A percentile compares a stretch with the other conserved stretches of the same genome.
Conservation (phyloP, 1,140 invertebrate genomes). For the Trissolcus basalis region DNA sequence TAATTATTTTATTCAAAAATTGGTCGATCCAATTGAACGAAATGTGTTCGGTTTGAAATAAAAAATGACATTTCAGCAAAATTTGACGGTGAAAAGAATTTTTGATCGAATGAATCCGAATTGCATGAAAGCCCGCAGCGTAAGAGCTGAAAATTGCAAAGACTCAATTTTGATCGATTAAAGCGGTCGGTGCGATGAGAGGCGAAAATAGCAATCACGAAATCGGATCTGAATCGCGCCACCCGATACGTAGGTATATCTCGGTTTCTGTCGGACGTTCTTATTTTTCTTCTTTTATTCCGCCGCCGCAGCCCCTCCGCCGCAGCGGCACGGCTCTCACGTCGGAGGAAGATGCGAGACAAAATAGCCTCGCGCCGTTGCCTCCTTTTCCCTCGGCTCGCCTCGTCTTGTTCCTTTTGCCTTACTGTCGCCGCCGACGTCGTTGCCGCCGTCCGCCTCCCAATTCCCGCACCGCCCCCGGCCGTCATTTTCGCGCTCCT, state of each 20-base stretch:
- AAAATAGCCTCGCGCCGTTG: conserved; percentile 66
- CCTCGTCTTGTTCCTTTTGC: conserved; percentile 51
- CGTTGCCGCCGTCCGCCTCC: conserved; percentile 31
- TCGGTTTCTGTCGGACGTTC: conserved; percentile 37
- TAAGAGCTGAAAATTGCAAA: conserved; percentile 2
- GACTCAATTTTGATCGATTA: conserved; percentile 17
- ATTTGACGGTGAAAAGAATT: background rate
- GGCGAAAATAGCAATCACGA: conserved; percentile 23
- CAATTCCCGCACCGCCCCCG: conserved; percentile 1
- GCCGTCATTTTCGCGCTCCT: background rate
- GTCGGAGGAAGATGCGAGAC: conserved; percentile 59
- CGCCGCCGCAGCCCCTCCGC: conserved; percentile 28
- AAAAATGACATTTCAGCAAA: background rate
- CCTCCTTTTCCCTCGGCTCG: conserved; percentile 46
- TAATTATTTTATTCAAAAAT: no score
- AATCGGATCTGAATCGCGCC: conserved; percentile 28
- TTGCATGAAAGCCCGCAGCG: background rate
- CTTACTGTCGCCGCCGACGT: conserved; percentile 54
- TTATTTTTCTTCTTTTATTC: conserved; percentile 56
- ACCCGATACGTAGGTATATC: conserved; percentile 44
- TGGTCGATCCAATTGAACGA: no score
- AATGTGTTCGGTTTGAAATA: no score
- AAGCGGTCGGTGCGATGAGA: conserved; percentile 1
- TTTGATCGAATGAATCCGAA: background rate
- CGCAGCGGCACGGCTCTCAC: conserved; percentile 55